Evolutionary conservation across 2,888 invertebrate genomes (phyloP).

Genomic region (Megastigmus dorsalis): DNA sequence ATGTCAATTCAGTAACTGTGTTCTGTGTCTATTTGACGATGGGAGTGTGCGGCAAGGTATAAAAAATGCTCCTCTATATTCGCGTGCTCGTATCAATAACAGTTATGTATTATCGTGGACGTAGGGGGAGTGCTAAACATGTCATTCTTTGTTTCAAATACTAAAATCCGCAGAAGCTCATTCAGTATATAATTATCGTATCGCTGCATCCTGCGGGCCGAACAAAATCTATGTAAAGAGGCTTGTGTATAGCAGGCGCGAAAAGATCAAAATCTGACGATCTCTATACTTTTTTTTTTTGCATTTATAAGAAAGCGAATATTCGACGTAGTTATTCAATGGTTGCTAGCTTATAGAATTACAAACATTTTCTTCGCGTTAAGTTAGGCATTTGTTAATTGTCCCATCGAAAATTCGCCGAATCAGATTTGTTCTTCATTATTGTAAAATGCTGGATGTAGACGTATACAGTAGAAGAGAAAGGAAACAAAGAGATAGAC

Average conservation of each 20-base stretch:
- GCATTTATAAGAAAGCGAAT: not conserved
- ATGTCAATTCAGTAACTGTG: no score
- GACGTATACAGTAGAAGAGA: conserved; percentile 1
- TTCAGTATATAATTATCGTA: not conserved
- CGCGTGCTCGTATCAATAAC: no score
- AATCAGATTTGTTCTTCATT: conserved; percentile 1
- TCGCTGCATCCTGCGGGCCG: not conserved
- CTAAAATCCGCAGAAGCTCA: conserved; percentile 27
- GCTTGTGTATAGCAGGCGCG: conserved; percentile 11
- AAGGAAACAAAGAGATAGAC: conserved; percentile 7
- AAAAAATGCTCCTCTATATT: no score
- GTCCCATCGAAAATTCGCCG: not conserved
- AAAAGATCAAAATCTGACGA: conserved; percentile 12
- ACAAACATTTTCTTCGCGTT: not conserved
- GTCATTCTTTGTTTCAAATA: not conserved
- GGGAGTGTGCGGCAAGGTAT: no score
- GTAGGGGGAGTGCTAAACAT: no score
- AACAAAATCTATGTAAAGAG: not conserved
- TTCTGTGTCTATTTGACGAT: no score
- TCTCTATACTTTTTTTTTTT: not conserved
- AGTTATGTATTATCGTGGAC: no score
- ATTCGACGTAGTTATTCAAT: not conserved
- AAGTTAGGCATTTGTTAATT: not conserved
- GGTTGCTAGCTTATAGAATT: not conserved
- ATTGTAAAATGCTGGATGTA: not conserved